Evolutionary conservation across 2,113 vertebrate species (phyloP).

Genomic region (Rhinolophus sinicus): DNA sequence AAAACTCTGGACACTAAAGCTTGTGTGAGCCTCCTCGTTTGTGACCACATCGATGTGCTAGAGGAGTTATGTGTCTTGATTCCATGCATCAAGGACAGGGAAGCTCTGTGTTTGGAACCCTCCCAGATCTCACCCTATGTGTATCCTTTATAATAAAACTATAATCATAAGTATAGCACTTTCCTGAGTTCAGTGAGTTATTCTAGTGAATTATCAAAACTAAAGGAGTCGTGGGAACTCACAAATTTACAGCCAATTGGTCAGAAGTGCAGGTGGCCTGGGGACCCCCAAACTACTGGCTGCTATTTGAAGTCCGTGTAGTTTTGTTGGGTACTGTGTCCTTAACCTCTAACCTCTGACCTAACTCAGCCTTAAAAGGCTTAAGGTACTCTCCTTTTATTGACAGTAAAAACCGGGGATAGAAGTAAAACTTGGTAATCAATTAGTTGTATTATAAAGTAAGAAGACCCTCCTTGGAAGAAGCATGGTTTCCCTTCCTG

Average conservation of each 20-base stretch:
- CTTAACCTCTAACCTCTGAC: not conserved
- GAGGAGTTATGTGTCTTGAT: not conserved
- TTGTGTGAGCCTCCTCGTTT: not conserved
- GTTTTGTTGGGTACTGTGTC: not conserved
- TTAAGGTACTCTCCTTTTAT: not conserved
- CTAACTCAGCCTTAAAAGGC: not conserved
- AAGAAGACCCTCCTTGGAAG: not conserved
- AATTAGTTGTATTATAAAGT: not conserved
- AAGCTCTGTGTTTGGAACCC: not conserved
- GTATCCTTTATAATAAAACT: not conserved
- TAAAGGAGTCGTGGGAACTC: not conserved
- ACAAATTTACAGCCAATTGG: not conserved
- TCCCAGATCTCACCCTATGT: not conserved
- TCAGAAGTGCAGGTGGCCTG: not conserved
- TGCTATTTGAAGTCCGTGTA: not conserved
- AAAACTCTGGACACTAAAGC: not conserved
- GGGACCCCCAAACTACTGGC: not conserved
- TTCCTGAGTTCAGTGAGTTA: not conserved
- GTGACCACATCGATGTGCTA: not conserved
- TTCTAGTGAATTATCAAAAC: not conserved
- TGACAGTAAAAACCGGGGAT: not conserved
- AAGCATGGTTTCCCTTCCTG: not conserved
- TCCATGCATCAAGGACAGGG: not conserved
- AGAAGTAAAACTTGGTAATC: not conserved
- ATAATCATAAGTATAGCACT: not conserved